A percentile compares a stretch with the other conserved stretches of the same genome.
Conservation (phyloP, 2,888 invertebrate genomes). For the Diachrysia chrysitis region DNA sequence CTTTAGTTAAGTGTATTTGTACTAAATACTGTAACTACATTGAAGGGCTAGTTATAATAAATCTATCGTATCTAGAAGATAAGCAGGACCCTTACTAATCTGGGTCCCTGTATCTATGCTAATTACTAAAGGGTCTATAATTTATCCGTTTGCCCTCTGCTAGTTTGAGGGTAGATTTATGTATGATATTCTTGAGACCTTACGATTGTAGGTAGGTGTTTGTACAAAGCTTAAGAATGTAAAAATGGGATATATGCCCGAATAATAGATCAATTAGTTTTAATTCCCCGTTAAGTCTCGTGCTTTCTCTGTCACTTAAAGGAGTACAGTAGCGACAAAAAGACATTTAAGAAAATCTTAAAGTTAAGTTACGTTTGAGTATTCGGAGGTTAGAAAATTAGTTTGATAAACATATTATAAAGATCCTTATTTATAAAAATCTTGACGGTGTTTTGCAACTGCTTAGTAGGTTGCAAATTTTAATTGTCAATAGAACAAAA, state of each 20-base stretch:
- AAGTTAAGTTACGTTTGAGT: too few relatives aligned
- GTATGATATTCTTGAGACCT: conserved; percentile 32
- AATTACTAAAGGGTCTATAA: conserved; percentile 65
- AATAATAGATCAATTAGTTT: too few relatives aligned
- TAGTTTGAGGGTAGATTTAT: conserved; percentile 48
- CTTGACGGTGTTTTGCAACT: too few relatives aligned
- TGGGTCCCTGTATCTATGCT: conserved; percentile 67
- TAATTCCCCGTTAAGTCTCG: too few relatives aligned
- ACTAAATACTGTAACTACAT: conserved; percentile 5
- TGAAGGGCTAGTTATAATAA: conserved; percentile 62
- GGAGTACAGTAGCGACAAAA: too few relatives aligned
- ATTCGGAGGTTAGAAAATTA: too few relatives aligned
- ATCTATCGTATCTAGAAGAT: conserved; percentile 58
- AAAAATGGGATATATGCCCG: not conserved
- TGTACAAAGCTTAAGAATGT: not conserved
- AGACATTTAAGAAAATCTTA: too few relatives aligned
- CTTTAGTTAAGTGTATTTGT: not conserved
- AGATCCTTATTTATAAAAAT: too few relatives aligned
- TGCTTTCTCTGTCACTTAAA: too few relatives aligned
- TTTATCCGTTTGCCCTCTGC: conserved; percentile 63
- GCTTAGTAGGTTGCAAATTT: too few relatives aligned
- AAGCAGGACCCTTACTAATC: conserved; percentile 61
- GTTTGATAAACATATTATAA: too few relatives aligned
- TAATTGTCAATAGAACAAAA: too few relatives aligned
- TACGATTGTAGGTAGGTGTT: not conserved